These are phyloP conservation scores for Austrofundulus limnaeus DNA, from an alignment of 2,113 vertebrate species.

Conservation along the genomic window DNA sequence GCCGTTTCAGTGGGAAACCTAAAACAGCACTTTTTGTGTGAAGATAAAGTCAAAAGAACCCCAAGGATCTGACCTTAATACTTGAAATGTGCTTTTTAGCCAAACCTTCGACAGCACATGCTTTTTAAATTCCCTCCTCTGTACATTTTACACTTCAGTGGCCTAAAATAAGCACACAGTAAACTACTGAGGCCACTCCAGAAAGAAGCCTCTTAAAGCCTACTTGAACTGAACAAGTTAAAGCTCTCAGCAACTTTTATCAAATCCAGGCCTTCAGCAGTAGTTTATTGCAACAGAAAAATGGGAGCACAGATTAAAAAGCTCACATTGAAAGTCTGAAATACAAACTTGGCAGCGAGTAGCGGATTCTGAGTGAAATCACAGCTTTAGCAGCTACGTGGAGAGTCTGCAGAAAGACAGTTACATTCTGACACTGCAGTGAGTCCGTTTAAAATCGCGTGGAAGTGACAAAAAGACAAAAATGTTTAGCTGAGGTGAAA, in stretches of 20 bases:
- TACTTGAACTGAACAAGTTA: conserved; percentile 8
- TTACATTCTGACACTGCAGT: conserved; percentile 1
- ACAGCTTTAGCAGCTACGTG: conserved; percentile 3
- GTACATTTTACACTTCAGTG: conserved; percentile 29
- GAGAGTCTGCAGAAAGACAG: background rate
- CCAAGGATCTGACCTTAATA: conserved; percentile 41
- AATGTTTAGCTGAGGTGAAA: conserved; percentile 30
- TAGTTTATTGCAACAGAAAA: background rate
- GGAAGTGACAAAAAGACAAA: conserved; percentile 32
- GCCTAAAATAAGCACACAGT: conserved; percentile 24
- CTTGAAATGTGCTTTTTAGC: conserved; percentile 31
- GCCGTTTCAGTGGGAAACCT: background rate
- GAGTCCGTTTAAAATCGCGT: conserved; percentile 26
- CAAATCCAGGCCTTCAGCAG: background rate
- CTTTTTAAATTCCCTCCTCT: conserved; percentile 13
- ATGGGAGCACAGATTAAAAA: too few relatives aligned
- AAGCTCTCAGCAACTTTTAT: background rate
- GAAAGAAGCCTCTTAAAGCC: background rate
- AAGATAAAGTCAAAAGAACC: conserved; percentile 18
- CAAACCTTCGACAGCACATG: conserved; percentile 13
- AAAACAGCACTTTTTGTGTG: conserved; percentile 5
- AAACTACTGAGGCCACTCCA: conserved; percentile 14
- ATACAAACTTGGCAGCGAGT: too few relatives aligned
- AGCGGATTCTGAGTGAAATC: background rate
- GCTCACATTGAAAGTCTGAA: too few relatives aligned